phyloP scores from a whole-genome alignment of 2,797 vertebrate genomes.

The Rhinophrynus dorsalis region DNA sequence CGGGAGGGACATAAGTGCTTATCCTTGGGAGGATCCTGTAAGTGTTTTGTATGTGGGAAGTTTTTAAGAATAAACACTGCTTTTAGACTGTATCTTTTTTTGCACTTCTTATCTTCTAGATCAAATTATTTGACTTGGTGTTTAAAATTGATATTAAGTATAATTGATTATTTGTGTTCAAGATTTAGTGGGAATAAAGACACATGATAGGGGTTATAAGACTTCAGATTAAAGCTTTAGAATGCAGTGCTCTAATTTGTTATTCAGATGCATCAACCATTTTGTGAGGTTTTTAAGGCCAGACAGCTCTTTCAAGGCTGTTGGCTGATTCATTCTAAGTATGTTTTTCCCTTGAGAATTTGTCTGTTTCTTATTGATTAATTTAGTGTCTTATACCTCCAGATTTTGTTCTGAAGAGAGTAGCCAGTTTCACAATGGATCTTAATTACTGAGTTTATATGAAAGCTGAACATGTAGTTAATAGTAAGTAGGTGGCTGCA shows the following conservation, averaged over 20 bases:
- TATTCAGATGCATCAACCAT: slow-evolving; percentile 29
- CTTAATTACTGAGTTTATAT: slow-evolving; percentile 44
- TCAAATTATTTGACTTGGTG: slow-evolving; percentile 37
- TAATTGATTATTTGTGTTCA: slow-evolving; percentile 49
- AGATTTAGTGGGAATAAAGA: slow-evolving; percentile 47
- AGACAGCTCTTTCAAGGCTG: slow-evolving; percentile 16
- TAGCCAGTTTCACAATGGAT: slow-evolving; percentile 39
- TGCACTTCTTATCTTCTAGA: too few species aligned
- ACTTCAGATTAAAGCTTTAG: slow-evolving; percentile 45
- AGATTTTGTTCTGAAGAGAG: slow-evolving; percentile 46
- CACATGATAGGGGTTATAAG: slow-evolving; percentile 43
- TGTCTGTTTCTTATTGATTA: slow-evolving; percentile 47
- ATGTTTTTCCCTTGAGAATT: slow-evolving; percentile 33
- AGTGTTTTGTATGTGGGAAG: too few species aligned
- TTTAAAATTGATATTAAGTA: slow-evolving; percentile 48
- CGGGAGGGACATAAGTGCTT: too few species aligned
- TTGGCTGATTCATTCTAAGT: slow-evolving; percentile 34
- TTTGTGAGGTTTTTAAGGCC: not conserved
- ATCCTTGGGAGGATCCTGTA: too few species aligned
- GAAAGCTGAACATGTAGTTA: slow-evolving; percentile 34
- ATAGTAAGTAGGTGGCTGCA: slow-evolving; percentile 30
- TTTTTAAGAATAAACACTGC: too few species aligned
- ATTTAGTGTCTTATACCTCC: slow-evolving; percentile 27
- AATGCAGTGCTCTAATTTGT: slow-evolving; percentile 45
- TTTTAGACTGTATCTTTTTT: too few species aligned